A percentile compares a stretch with the other conserved stretches of the same genome.
Evolutionary conservation across 2,113 vertebrate species (phyloP).

Genomic region (Strix aluco): DNA sequence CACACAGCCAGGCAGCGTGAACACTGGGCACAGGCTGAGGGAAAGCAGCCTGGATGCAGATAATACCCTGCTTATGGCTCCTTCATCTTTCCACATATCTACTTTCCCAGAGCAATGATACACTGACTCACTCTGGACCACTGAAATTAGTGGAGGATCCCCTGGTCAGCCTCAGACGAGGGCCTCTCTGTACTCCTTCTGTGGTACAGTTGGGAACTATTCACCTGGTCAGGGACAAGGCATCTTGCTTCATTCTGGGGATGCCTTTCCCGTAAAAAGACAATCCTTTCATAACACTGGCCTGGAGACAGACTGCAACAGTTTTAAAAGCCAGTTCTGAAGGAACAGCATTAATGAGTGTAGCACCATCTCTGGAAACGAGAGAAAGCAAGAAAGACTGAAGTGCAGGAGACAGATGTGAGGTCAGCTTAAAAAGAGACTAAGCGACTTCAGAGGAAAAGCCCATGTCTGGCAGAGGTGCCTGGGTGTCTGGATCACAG

Average conservation of each 20-base stretch:
- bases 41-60: neutral
- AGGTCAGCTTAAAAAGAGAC: neutral
- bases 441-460: neutral
- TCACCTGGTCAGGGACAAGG: neutral
- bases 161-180: neutral
- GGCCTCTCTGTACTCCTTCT: neutral
- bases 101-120: neutral
- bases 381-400: neutral
- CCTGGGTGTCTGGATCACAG: neutral
- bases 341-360: neutral
- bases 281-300: neutral
- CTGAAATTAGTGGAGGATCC: neutral
- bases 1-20: accelerated
- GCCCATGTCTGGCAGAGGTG: neutral
- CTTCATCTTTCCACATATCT: neutral
- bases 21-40: neutral
- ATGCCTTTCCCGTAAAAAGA: neutral
- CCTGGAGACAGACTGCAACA: neutral
- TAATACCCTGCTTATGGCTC: neutral
- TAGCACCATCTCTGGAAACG: neutral
- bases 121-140: neutral
- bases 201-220: neutral
- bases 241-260: neutral
- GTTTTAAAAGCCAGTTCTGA: neutral
- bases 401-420: neutral